These are phyloP conservation scores for Centropus unirufus DNA, from an alignment of 2,113 vertebrate species.

Conservation along the genomic window DNA sequence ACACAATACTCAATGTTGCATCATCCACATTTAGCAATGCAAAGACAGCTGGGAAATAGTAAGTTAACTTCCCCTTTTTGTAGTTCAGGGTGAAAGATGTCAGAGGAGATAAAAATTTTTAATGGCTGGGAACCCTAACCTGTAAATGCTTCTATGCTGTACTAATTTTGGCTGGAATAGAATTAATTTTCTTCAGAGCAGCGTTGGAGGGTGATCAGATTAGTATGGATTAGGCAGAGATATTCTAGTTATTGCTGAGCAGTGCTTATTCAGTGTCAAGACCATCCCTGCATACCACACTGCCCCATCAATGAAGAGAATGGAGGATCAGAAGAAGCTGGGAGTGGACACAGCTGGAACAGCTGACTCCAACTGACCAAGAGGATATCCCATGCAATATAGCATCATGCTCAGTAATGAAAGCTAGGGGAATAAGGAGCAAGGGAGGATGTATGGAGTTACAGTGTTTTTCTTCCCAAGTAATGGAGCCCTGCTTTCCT, in stretches of 20 bases:
- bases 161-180: not conserved
- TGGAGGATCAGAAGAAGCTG: accelerated
- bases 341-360: not conserved
- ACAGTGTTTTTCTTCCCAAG: not conserved
- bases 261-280: not conserved
- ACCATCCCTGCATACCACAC: not conserved
- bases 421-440: not conserved
- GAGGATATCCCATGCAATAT: not conserved
- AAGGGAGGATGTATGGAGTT: accelerated
- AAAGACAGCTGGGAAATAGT: not conserved
- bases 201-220: not conserved
- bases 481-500: not conserved
- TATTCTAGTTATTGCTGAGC: not conserved
- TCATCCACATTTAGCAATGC: not conserved
- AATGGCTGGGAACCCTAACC: not conserved
- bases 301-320: accelerated
- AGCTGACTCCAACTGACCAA: not conserved
- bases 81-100: not conserved
- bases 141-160: not conserved
- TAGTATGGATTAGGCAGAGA: not conserved
- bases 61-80: not conserved
- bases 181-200: not conserved
- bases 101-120: not conserved
- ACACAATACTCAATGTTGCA: not conserved
- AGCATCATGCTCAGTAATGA: not conserved